Base-by-base conservation (phyloP, 2,113 vertebrate genomes). In the Podarcis raffonei region DNA sequence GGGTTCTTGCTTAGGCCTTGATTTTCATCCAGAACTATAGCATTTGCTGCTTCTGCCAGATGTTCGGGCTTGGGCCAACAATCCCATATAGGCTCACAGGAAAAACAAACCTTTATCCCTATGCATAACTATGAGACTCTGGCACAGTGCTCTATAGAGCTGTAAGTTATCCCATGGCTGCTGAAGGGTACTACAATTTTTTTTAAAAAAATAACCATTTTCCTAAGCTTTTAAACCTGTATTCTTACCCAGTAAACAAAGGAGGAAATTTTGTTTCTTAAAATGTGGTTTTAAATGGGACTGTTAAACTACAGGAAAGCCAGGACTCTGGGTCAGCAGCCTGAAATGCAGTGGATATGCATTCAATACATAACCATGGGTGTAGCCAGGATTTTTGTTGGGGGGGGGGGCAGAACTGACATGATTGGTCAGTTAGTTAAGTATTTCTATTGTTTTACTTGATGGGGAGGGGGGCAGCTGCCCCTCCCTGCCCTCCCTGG, bases 1-100 rank as follows among this genome's bases (percentile, higher is more conserved):
- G 32, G 89, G 72, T 84, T 91, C 91, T 93, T 95, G 87, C 90
- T 94, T 90, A 90, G 94, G 86, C 91, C 93, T 92, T 95, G 93
- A 87, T 85, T 88, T 85, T 90, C 85, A 88, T 93, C 92, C 91
- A 95, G 81, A 85, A 86, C 83, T 91, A 85, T 1, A 90, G 91
- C 87, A 79, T 92, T 90, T 92, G 48, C 80, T 92, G 48, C 80
- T 84, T 48, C 78, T 91, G 90, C 84, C 93, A 89, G 94, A 35
- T 90, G 92, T 85, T 90, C 87, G 84, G 82, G 62, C 20, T 82
- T 89, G 37, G 75, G 87, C 87, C 92, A 93, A 79, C 84, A 92
- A 89, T 91, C 42, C 83, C 57, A 92, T 90, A 88, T 71, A 91
- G 39, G 59, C 77, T 85, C 85, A 81, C 32, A 87, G 89, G 88